phyloP scores from a whole-genome alignment of 2,797 vertebrate species.

The Saxicola maurus region DNA sequence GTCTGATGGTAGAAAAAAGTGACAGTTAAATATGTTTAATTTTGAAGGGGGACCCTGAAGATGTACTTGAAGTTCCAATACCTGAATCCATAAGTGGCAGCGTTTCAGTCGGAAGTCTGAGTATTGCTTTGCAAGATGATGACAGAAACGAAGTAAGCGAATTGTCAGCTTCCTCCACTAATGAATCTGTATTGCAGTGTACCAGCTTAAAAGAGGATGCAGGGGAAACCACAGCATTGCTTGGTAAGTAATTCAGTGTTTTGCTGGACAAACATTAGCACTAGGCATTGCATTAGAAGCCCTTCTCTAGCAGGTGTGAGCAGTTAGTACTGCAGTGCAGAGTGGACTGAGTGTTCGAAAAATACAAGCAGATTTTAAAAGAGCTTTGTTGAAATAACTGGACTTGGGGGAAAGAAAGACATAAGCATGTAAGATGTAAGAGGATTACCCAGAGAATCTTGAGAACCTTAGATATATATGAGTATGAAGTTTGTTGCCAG shows the following conservation, averaged over 20 bases:
- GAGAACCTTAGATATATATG: background rate
- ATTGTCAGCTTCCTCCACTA: conserved; percentile 55
- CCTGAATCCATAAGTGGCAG: conserved; percentile 66
- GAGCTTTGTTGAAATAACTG: accelerated
- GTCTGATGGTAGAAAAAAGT: background rate
- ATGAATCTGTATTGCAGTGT: conserved; percentile 47
- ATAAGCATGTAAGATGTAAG: background rate
- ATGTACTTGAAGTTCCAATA: conserved; percentile 60
- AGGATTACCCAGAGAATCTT: background rate
- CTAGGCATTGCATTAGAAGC: background rate
- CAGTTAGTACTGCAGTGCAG: background rate
- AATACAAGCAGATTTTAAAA: background rate
- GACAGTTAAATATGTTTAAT: background rate
- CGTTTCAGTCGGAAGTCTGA: conserved; percentile 59
- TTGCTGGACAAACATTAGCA: background rate
- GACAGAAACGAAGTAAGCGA: conserved; percentile 60
- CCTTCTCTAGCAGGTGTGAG: background rate
- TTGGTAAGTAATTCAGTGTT: conserved; percentile 61
- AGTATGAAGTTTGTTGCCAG: background rate
- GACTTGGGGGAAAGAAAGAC: background rate
- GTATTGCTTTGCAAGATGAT: conserved; percentile 59
- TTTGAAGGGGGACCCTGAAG: conserved; percentile 71
- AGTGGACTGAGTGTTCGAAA: background rate
- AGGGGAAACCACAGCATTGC: conserved; percentile 68
- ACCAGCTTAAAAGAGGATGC: conserved; percentile 67